Percentiles rank a stretch among this genome's conserved stretches.
These are phyloP conservation scores for Tragelaphus buxtoni DNA, from an alignment of 2,113 vertebrate genomes.

Conservation along the genomic window DNA sequence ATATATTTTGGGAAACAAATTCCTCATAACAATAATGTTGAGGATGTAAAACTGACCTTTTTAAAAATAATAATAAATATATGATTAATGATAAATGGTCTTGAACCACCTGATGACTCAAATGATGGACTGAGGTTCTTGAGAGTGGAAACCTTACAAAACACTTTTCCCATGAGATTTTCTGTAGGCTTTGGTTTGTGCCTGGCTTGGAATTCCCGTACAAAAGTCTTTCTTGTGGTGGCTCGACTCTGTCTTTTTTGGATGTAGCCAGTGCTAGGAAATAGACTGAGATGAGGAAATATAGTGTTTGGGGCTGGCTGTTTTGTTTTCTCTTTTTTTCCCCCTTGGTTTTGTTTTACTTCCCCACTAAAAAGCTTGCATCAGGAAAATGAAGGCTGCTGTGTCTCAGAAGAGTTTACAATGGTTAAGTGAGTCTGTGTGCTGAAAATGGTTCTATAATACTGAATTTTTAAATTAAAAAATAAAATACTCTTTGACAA, in stretches of 20 bases:
- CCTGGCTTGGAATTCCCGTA: slow-evolving; percentile 6
- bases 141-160: background rate
- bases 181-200: background rate
- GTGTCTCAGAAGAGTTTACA: too few species aligned
- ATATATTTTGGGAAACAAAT: background rate
- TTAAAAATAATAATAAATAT: background rate
- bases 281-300: too few species aligned
- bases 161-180: background rate
- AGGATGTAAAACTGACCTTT: background rate
- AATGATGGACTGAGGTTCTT: background rate
- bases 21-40: background rate
- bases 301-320: too few species aligned
- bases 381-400: too few species aligned
- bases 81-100: background rate
- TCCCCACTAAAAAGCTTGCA: too few species aligned
- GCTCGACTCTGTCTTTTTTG: slow-evolving; percentile 29
- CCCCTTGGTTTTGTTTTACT: too few species aligned
- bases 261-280: too few species aligned
- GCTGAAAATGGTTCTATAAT: background rate
- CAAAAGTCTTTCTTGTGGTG: slow-evolving; percentile 51
- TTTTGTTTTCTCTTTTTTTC: too few species aligned
- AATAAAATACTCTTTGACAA: background rate
- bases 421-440: background rate
- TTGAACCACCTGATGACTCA: slow-evolving; percentile 55
- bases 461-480: background rate